These are phyloP conservation scores for Tolmerus cingulatus DNA, from an alignment of 2,888 invertebrate genomes.

Conservation along the genomic window DNA sequence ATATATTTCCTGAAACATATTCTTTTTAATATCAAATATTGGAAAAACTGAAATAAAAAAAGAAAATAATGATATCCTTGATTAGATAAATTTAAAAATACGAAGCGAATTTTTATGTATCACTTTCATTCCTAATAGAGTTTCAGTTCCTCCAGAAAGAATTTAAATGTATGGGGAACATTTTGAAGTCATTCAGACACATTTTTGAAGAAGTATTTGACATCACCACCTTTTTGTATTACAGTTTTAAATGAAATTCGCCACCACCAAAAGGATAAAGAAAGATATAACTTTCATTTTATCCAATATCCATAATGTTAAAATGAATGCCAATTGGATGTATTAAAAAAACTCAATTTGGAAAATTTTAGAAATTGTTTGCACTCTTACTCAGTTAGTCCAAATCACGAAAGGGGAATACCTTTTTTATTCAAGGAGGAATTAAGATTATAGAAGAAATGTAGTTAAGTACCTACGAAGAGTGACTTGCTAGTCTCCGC, in stretches of 20 bases:
- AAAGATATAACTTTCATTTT: not conserved
- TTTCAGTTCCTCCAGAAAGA: not conserved
- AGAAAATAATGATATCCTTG: not conserved
- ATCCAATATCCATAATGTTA: not conserved
- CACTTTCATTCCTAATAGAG: not conserved
- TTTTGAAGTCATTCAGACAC: not conserved
- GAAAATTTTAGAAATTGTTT: not conserved
- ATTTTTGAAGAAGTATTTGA: not conserved
- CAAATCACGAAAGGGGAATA: not conserved
- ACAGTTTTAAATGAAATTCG: not conserved
- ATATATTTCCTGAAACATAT: no score
- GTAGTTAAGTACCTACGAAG: slow-evolving; percentile 15
- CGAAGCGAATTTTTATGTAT: not conserved
- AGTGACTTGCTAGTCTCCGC: slow-evolving; percentile 14
- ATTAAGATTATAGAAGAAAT: slow-evolving; percentile 32
- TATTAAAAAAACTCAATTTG: not conserved
- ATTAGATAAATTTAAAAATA: not conserved
- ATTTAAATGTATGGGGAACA: not conserved
- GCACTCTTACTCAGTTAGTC: not conserved
- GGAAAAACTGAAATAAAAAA: no score
- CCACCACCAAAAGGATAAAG: not conserved
- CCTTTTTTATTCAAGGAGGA: not conserved
- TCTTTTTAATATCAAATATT: no score
- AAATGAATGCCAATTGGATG: not conserved
- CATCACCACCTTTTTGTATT: not conserved